These are phyloP conservation scores for Tyrophagus putrescentiae DNA, from an alignment of 1,140 invertebrate species.

Conservation along the genomic window DNA sequence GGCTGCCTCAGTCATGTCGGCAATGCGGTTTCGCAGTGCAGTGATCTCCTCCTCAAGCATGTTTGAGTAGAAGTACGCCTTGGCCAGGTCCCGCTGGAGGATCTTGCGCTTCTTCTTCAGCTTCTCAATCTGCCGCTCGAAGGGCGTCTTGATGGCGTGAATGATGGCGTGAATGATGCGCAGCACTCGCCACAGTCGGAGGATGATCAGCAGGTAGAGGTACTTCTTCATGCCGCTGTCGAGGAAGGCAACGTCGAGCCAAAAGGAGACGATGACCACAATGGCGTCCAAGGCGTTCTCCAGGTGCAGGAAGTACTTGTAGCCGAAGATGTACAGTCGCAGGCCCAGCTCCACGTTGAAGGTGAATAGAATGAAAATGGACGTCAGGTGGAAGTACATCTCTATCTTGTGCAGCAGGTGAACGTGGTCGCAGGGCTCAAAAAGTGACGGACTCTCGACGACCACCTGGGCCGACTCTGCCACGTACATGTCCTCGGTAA, in stretches of 20 bases:
- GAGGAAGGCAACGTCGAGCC: neutral
- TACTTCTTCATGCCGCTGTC: constrained; percentile 3
- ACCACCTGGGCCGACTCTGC: neutral
- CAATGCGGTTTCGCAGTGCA: neutral
- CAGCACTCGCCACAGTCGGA: constrained; percentile 4
- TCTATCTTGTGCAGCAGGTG: constrained; percentile 10
- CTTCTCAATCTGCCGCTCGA: constrained; percentile 9
- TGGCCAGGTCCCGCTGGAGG: constrained; percentile 8
- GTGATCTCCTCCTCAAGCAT: constrained; percentile 3
- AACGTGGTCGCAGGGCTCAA: neutral
- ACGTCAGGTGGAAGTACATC: neutral
- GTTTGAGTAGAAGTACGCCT: constrained; percentile 14
- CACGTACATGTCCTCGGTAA: neutral
- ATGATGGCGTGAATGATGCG: constrained; percentile 3
- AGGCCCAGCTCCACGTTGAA: constrained; percentile 1
- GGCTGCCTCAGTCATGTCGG: neutral
- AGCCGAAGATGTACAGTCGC: neutral
- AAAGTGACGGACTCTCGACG: neutral
- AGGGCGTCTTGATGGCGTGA: neutral
- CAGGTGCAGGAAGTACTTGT: constrained; percentile 4
- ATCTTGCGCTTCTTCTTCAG: constrained; percentile 8
- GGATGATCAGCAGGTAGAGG: constrained; percentile 7
- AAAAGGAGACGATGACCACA: constrained; percentile 9
- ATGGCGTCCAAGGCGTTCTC: constrained; percentile 12
- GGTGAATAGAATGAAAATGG: constrained; percentile 2